Evolutionary conservation across 2,797 vertebrate genomes (phyloP), one percentile per base, ranked within the genome.

Genomic region (Protosalanx chinensis): DNA sequence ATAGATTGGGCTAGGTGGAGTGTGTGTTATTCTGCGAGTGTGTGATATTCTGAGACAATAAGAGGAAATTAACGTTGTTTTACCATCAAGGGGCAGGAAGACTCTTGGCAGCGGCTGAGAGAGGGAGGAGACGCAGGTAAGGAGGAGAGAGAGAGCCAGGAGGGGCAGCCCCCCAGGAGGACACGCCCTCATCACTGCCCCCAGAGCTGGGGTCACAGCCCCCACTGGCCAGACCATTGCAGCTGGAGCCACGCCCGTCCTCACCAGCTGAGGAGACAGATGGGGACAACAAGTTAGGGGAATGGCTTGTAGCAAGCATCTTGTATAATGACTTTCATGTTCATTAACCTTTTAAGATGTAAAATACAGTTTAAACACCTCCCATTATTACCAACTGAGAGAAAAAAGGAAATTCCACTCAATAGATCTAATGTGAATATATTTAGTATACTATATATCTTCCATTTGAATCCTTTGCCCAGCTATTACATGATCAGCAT

Each of bases 71-170:
- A 15, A 6, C 5, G 18, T 68, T 13, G 6, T n/a, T 85, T 88
- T 90, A 94, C 93, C 93, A 86, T 91, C 89, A 71, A 92, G 93
- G 62, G 91, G 72, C 32, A 93, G 89, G 82, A 93, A 89, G 81
- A 94, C 86, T 85, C 93, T 89, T 3, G 93, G 91, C 79, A 81
- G 81, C 5, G 91, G 91, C 35, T 88, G 91, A 6, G 81, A 76
- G 68, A 92, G 73, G 76, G 88, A 69, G 79, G 68, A 87, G 67
- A 79, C 78, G 18, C 77, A 73, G 58, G 76, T 68, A 81, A 82
- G 70, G 78, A 89, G 74, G 46, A 91, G 63, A 37, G 64, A 67
- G 64, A 90, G 67, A 71, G 84, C 79, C 78, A 90, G 82, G 64
- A 87, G 83, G 81, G 76, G 71, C 23, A 86, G 79, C 6, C 57